Evolutionary conservation across 2,888 invertebrate species (phyloP).

Genomic region (Taenaris catops): DNA sequence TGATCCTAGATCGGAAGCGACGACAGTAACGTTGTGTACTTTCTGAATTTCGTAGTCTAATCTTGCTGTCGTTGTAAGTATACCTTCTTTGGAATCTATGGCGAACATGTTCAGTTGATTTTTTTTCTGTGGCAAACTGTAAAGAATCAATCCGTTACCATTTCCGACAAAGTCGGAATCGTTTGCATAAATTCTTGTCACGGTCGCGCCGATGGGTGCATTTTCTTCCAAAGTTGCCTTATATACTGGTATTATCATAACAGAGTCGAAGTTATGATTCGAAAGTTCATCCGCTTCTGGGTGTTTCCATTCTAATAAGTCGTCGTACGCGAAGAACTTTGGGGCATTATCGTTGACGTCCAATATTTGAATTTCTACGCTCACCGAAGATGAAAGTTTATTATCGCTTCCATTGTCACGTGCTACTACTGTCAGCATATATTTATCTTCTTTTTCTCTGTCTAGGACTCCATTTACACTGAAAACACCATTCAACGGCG

Average conservation of each 20-base stretch:
- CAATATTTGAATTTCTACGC: conserved; percentile 89
- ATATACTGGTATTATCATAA: conserved; percentile 84
- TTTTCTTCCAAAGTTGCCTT: conserved; percentile 88
- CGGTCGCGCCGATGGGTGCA: conserved; percentile 85
- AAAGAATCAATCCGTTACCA: conserved; percentile 92
- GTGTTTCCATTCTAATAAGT: conserved; percentile 71
- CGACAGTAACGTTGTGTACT: conserved; percentile 86
- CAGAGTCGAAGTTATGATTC: conserved; percentile 76
- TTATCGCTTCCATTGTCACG: conserved; percentile 84
- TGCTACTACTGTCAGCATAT: conserved; percentile 85
- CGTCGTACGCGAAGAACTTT: conserved; percentile 88
- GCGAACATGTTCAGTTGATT: conserved; percentile 83
- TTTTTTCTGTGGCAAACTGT: conserved; percentile 84
- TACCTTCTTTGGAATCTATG: conserved; percentile 92
- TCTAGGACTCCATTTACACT: conserved; percentile 88
- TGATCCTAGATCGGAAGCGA: conserved; percentile 92
- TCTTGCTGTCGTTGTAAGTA: conserved; percentile 86
- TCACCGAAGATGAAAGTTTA: conserved; percentile 85
- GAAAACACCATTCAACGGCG: conserved; percentile 83
- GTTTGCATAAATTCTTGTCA: conserved; percentile 88
- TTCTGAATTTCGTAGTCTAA: conserved; percentile 85
- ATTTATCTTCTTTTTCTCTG: conserved; percentile 85
- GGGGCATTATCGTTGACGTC: conserved; percentile 93
- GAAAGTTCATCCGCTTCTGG: conserved; percentile 63
- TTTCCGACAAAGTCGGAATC: conserved; percentile 92